Evolutionary conservation across 2,888 invertebrate species (phyloP), one percentile per base, ranked within the genome.

Genomic region (Rotaria macrura): DNA sequence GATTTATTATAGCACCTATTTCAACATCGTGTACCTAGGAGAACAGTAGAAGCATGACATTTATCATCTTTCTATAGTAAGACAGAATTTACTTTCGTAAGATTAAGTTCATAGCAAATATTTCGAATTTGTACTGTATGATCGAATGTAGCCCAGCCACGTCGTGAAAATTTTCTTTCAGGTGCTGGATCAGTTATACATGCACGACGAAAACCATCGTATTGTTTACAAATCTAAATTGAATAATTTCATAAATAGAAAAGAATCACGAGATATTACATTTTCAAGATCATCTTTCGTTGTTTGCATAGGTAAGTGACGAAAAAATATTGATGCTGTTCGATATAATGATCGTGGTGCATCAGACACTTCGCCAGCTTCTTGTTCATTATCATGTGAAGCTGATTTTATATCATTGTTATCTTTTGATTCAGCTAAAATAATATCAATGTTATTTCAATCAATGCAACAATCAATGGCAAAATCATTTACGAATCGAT

Each of bases 51-150:
- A 85, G 40, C 23, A 52, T 52, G 25, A 84, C 29, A 65, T 65
- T 25, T 34, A 29, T 54, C 38, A 2, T 10, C 84, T 47, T 52
- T 25, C 43, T 34, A 38, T 54, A n/a, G n/a, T n/a, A n/a, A n/a
- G n/a, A n/a, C 72, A n/a, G 55, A 34, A 87, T 92, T 91, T 91
- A 95, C 93, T 89, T 97, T 93, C 87, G 96, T 95, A 88, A 96
- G 97, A 90, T 97, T 98, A 74, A 99, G 93, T 90, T 95, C 96
- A 97, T 97, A 99, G 91, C 98, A 99, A 88, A 99, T 98, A 90
- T 99, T 98, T 90, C 98, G 98, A 88, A 99, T 98, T 91, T 98
- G 97, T 84, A 97, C 97, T 89, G 95, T 95, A 38, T 97, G 93
- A 88, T 95, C 94, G 91, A 97, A 98, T 0, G 98, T 97, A 55